Percentiles rank a stretch among this genome's conserved stretches.
These are phyloP conservation scores for Macquaria ambigua DNA, from an alignment of 2,113 vertebrate genomes.

Conservation along the genomic window DNA sequence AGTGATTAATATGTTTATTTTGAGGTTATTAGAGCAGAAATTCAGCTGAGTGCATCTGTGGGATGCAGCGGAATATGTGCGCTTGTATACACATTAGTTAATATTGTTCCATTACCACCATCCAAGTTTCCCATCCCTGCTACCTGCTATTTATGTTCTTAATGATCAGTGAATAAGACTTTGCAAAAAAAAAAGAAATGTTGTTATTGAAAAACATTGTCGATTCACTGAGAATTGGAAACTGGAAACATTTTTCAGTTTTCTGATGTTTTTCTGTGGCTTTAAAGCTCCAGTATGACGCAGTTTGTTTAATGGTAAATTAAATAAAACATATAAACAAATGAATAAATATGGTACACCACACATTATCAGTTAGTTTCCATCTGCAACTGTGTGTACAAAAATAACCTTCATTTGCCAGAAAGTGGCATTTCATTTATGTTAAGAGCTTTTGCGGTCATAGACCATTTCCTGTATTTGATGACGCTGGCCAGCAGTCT, in stretches of 20 bases:
- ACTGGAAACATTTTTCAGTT: background rate
- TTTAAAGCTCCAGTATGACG: background rate
- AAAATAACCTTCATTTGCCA: background rate
- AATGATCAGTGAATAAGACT: conserved; percentile 8
- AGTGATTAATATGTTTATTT: conserved; percentile 39
- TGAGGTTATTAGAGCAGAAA: conserved; percentile 19
- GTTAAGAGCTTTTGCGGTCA: conserved; percentile 22
- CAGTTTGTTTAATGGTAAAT: background rate
- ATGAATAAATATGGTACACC: background rate
- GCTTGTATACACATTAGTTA: background rate
- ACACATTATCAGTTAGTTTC: background rate
- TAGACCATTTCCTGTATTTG: conserved; percentile 27
- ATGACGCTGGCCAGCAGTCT: background rate
- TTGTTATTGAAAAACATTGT: background rate
- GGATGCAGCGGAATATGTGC: background rate
- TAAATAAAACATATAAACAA: background rate
- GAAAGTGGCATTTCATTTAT: conserved; percentile 22
- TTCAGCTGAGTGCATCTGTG: background rate
- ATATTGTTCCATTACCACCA: background rate
- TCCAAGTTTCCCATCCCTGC: background rate
- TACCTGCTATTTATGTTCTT: background rate
- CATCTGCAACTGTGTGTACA: background rate
- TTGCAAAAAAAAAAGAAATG: background rate
- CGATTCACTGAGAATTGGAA: background rate
- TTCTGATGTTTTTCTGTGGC: background rate